Base-by-base conservation (phyloP, 2,113 vertebrate genomes). In the Hippocampus barbouri region DNA sequence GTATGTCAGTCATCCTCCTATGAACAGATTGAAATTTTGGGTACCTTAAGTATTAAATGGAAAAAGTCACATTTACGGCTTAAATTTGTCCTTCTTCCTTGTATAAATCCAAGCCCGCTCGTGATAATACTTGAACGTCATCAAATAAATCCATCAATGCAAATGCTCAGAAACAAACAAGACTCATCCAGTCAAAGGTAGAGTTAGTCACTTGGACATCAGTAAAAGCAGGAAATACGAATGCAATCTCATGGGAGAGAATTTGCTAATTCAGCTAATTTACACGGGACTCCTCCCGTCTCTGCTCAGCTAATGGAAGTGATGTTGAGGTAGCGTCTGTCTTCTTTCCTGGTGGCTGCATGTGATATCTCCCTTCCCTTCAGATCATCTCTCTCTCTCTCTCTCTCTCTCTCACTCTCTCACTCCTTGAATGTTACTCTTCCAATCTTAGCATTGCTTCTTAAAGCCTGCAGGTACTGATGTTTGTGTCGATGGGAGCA, bases 401-500 rank as follows among this genome's bases (percentile, higher is more conserved):
- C 73, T 27, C 80, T 57, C 79, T 25, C 41, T 21, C 65, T 18
- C 54, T 66, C 66, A 6, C 72, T 60, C 45, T 34, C 66, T 25
- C 8, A 20, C 9, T 20, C 49, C 49, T 45, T 76, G 62, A 71
- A 70, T 47, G 21, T 45, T 65, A 1, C 53, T 79, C 62, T 64
- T 30, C 67, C 77, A 8, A 72, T 61, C 72, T 45, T 60, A 27
- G 4, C n/a, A 66, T 41, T 67, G 18, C 66, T 72, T 61, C 70
- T 83, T 71, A 83, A 79, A 78, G 83, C 89, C 86, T 88, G 88
- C 85, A 85, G 83, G 86, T 84, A 79, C 87, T 81, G 81, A 79
- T 70, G 20, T 45, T 78, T 87, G 84, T 84, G 75, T 90, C 71
- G 71, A 71, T 61, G 79, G 18, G 43, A 74, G 71, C 74, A 70